Evolutionary conservation across 2,113 vertebrate species (phyloP).

Genomic region (Talpa occidentalis): DNA sequence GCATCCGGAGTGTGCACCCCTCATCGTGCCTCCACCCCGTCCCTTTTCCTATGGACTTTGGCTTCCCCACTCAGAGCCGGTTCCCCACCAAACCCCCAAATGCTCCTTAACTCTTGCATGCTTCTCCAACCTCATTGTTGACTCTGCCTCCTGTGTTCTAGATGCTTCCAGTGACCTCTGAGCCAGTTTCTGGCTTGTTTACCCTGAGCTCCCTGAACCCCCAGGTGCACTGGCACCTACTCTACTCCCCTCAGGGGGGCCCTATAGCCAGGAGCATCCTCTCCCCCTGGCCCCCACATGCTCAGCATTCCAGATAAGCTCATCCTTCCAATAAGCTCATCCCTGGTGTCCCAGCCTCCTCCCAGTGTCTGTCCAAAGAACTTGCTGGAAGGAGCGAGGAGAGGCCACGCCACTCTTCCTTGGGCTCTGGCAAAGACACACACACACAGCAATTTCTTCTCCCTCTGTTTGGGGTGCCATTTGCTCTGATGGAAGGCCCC

Average conservation of each 20-base stretch:
- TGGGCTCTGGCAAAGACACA: no score
- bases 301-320: rapidly evolving
- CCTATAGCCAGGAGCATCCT: background rate
- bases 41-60: rapidly evolving
- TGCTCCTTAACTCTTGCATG: rapidly evolving
- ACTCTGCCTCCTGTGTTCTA: background rate
- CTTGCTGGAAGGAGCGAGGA: rapidly evolving
- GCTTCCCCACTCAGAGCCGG: rapidly evolving
- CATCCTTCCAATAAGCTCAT: rapidly evolving
- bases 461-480: rapidly evolving
- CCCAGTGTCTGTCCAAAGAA: background rate
- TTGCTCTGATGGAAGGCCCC: rapidly evolving
- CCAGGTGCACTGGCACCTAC: rapidly evolving
- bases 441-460: rapidly evolving
- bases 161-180: background rate
- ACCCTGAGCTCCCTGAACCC: background rate
- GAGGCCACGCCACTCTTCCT: rapidly evolving
- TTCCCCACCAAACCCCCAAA: rapidly evolving
- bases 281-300: rapidly evolving
- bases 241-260: rapidly evolving
- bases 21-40: rapidly evolving
- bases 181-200: rapidly evolving
- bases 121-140: rapidly evolving
- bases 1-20: no score
- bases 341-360: rapidly evolving